Evolutionary conservation across 64 coral and sea anemone genomes (phyloP).

Genomic region (Pachyseris speciosa): DNA sequence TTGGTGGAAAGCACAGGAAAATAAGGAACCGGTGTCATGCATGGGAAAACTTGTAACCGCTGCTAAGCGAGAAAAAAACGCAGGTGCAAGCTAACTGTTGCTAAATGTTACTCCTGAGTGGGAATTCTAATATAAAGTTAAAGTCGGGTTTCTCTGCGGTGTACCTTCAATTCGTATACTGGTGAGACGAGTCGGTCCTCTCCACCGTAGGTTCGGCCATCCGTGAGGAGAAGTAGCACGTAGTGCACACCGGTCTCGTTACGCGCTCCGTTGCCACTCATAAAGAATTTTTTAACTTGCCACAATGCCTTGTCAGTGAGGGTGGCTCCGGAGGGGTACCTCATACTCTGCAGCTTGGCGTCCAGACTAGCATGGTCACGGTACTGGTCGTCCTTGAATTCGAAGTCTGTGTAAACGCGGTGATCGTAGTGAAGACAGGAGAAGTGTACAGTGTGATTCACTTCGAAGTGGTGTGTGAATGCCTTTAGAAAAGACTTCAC

Average conservation of each 20-base stretch:
- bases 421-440: constrained; percentile 37
- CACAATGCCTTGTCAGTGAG: neutral
- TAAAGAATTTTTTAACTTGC: neutral
- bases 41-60: neutral
- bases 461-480: constrained; percentile 5
- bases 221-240: neutral
- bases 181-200: neutral
- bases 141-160: neutral
- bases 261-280: neutral
- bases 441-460: neutral
- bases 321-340: neutral
- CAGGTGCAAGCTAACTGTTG: too few species aligned
- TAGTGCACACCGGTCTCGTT: neutral
- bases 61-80: neutral
- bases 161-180: neutral
- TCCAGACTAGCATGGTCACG: neutral
- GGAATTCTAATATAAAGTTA: too few species aligned
- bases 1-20: too few species aligned
- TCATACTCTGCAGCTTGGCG: neutral
- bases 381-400: neutral
- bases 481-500: neutral
- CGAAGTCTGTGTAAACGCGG: neutral
- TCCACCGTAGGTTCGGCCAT: neutral
- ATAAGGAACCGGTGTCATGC: neutral
- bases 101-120: too few species aligned